Conservation (phyloP, 2,797 vertebrate species). For the Tenualosa thibaudeaui region DNA sequence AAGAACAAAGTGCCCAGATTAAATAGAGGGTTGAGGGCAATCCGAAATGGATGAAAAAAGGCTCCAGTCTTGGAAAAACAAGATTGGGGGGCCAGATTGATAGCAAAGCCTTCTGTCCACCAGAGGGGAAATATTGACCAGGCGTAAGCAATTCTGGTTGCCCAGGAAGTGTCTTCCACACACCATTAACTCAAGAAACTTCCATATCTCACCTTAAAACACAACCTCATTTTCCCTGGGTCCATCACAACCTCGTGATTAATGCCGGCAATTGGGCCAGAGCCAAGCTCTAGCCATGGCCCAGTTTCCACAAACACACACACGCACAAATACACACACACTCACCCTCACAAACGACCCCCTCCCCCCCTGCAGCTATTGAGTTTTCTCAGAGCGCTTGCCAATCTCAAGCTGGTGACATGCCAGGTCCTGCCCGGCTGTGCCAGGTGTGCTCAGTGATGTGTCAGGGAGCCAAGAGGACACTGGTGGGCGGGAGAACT, state of each 20-base stretch:
- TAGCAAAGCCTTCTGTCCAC: background rate
- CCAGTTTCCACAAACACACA: background rate
- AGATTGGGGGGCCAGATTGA: constrained; percentile 2
- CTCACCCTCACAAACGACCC: background rate
- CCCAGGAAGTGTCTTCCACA: constrained; percentile 23
- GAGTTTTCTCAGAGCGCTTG: background rate
- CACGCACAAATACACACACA: background rate
- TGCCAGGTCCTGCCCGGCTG: background rate
- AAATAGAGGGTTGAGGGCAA: background rate
- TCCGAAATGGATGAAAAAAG: background rate
- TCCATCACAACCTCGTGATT: background rate
- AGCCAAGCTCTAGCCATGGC: background rate
- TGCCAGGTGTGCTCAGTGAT: constrained; percentile 16
- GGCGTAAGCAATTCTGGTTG: constrained; percentile 4
- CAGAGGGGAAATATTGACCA: constrained; percentile 16
- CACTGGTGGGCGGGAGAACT: background rate
- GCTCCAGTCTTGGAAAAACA: background rate
- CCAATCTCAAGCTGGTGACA: background rate
- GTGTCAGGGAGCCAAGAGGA: background rate
- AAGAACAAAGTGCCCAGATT: background rate
- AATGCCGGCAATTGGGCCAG: background rate
- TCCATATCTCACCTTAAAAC: constrained; percentile 15
- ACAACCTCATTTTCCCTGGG: background rate
- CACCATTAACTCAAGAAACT: constrained; percentile 6
- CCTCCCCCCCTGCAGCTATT: background rate